Evolutionary conservation across 2,113 vertebrate genomes (phyloP), one percentile per base, ranked within the genome.

Genomic region (Eubucco bourcierii): DNA sequence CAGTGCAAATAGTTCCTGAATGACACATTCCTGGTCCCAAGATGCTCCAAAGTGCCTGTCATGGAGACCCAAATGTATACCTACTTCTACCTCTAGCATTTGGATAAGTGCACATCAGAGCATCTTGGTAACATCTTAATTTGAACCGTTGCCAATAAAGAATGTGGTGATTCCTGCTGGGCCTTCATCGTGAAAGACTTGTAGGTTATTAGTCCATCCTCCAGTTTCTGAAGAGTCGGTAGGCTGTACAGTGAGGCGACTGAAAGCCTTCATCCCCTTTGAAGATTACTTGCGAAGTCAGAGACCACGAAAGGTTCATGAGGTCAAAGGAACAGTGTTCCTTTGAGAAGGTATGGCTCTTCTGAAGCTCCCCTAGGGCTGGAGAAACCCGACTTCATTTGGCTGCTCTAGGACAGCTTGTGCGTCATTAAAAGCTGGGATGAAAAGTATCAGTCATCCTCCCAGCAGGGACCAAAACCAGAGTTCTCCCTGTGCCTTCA

Each of bases 371-470:
- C 34, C 9, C 6, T 34, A n/a, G 8, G 9, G 12, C 8, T 17
- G 46, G 33, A 86, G 86, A 53, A 83, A 39, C 47, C 47, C 80
- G 24, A 19, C 33, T 64, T 70, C 67, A 24, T 6, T 33, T 89
- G 39, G 81, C 55, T 65, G 39, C 41, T 72, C 17, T 67, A 24
- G 59, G 39, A 84, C 18, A 68, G 15, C 6, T 87, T 58, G 29
- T 17, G 59, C 58, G 11, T 65, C 28, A 7, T 70, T 76, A 80
- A 39, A 87, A 63, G 15, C 19, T 8, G 8, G 59, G 34, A 66
- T 87, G 78, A 82, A 90, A 66, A 82, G 27, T 60, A 66, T 73
- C 60, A 73, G 1, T 94, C 39, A 10, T 80, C 59, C n/a, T 89
- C 55, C 27, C 60, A 77, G 52, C 56, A 80, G 56, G 64, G 68